Conservation (phyloP, 2,888 invertebrate genomes). For the Exocentrus adspersus region DNA sequence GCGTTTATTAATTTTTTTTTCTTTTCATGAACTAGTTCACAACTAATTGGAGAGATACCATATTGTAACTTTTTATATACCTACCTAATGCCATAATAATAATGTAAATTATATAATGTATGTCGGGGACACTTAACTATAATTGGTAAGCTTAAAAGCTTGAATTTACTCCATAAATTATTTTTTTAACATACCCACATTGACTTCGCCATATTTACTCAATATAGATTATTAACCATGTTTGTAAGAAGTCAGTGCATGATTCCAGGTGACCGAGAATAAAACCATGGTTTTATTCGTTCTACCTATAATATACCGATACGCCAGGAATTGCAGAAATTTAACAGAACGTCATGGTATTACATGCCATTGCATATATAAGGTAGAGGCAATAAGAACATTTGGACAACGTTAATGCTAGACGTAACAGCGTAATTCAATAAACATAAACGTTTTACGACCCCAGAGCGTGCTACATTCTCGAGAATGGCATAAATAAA, state of each 20-base stretch:
- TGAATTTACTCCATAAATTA: slow-evolving; percentile 16
- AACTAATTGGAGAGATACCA: neutral
- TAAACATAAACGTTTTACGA: slow-evolving; percentile 61
- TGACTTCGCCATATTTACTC: slow-evolving; percentile 15
- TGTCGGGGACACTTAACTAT: slow-evolving; percentile 8
- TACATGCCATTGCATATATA: slow-evolving; percentile 27
- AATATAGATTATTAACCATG: slow-evolving; percentile 15
- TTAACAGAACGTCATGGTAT: slow-evolving; percentile 19
- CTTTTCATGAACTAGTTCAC: neutral
- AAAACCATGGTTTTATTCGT: slow-evolving; percentile 36
- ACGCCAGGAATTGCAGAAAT: slow-evolving; percentile 33
- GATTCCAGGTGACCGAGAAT: slow-evolving; percentile 25
- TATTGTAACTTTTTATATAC: neutral
- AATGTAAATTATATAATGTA: slow-evolving; percentile 20
- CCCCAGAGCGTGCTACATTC: slow-evolving; percentile 58
- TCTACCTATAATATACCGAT: slow-evolving; percentile 36
- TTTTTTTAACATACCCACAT: neutral
- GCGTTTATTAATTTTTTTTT: no score
- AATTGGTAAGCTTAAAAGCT: slow-evolving; percentile 13
- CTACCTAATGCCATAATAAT: slow-evolving; percentile 1
- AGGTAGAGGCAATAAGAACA: slow-evolving; percentile 54
- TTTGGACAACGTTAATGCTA: slow-evolving; percentile 58
- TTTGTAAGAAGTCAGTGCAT: slow-evolving; percentile 20
- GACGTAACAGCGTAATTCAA: slow-evolving; percentile 62
- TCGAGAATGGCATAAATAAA: slow-evolving; percentile 53